Percentiles rank a stretch among this genome's conserved stretches.
phyloP scores from a whole-genome alignment of 2,888 invertebrate species.

The Syrista parreyssii region DNA sequence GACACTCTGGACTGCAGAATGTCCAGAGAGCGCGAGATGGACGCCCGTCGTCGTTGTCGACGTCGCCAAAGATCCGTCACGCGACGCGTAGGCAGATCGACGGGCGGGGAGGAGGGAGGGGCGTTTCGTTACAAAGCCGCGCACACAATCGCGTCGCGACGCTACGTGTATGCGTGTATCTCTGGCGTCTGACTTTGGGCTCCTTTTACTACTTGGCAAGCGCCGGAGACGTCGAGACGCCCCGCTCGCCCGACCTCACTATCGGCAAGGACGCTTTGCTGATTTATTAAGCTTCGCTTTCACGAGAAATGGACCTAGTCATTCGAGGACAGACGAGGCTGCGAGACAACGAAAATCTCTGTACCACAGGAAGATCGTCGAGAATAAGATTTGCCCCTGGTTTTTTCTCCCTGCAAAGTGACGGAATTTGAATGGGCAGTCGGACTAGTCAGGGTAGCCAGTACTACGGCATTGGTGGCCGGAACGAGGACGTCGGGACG shows the following conservation, averaged over 20 bases:
- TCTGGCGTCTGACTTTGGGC: conserved; percentile 31
- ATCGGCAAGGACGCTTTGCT: conserved; percentile 39
- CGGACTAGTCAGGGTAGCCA: no score
- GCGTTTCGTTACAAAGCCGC: not conserved
- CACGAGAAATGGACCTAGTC: no score
- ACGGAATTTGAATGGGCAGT: no score
- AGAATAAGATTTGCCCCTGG: no score
- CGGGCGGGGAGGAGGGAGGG: not conserved
- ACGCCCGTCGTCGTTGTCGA: not conserved
- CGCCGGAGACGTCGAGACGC: conserved; percentile 46
- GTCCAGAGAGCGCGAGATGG: no score
- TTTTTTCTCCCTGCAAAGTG: no score
- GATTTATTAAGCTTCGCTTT: conserved; percentile 5
- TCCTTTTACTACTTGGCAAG: conserved; percentile 46
- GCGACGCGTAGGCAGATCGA: not conserved
- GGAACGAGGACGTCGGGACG: no score
- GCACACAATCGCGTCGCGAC: not conserved
- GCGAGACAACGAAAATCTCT: no score
- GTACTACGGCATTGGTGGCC: no score
- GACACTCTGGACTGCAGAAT: no score
- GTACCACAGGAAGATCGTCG: no score
- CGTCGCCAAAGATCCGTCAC: conserved; percentile 5
- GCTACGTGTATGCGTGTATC: not conserved
- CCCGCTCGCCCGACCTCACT: conserved; percentile 42
- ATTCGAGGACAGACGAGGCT: no score